These are phyloP conservation scores for Esperia sulphurella DNA, from an alignment of 2,888 invertebrate species.

Conservation along the genomic window DNA sequence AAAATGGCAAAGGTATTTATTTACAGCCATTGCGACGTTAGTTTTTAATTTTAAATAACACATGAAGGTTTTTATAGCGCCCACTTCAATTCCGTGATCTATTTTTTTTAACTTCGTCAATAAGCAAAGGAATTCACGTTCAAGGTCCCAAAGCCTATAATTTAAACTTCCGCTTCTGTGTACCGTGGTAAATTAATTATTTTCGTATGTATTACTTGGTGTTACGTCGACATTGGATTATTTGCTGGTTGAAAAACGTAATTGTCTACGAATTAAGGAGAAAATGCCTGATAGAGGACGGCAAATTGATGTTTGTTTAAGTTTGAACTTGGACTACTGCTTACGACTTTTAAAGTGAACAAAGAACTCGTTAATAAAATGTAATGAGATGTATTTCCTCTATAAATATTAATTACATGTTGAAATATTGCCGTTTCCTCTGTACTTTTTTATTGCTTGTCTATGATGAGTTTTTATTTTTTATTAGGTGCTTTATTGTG, in stretches of 20 bases:
- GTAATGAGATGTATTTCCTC: background rate
- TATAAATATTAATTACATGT: background rate
- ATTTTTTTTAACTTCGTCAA: conserved; percentile 20
- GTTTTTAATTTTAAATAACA: conserved; percentile 11
- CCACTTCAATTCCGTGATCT: conserved; percentile 27
- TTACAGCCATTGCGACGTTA: conserved; percentile 1
- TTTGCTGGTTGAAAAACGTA: background rate
- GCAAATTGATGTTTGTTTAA: background rate
- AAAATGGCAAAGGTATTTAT: conserved; percentile 5
- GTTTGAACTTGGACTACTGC: conserved; percentile 12
- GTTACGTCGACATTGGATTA: background rate
- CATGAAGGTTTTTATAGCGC: conserved; percentile 21
- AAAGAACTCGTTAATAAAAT: conserved; percentile 5
- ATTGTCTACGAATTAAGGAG: background rate
- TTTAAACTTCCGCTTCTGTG: conserved; percentile 25
- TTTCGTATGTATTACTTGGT: conserved; percentile 8
- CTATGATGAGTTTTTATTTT: background rate
- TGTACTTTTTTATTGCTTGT: background rate
- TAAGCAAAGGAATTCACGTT: conserved; percentile 24
- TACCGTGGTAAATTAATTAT: conserved; percentile 21
- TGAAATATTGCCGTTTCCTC: background rate
- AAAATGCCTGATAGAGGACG: background rate
- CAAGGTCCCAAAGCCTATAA: conserved; percentile 23
- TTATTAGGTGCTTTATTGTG: background rate
- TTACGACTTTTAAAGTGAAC: conserved; percentile 6